A percentile compares a stretch with the other conserved stretches of the same genome.
Evolutionary conservation across 2,113 vertebrate species (phyloP).

Genomic region (Pogona vitticeps): DNA sequence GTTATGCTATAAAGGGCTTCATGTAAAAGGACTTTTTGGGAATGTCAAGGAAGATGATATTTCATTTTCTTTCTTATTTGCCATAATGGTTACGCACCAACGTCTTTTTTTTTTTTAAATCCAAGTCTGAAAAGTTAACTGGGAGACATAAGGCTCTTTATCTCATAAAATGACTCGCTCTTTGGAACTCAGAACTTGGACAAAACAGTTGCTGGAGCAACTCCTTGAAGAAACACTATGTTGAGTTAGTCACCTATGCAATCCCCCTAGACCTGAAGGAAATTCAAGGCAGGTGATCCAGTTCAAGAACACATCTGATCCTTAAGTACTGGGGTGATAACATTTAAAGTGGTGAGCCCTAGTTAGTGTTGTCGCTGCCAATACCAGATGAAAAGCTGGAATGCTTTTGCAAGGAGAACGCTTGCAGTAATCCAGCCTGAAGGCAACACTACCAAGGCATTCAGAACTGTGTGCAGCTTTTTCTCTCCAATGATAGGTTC

Average conservation of each 20-base stretch:
- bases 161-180: background rate
- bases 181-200: background rate
- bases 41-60: constrained; percentile 27
- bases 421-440: background rate
- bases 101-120: background rate
- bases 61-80: constrained; percentile 24
- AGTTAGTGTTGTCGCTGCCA: too few species aligned
- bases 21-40: constrained; percentile 6
- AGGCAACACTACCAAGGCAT: background rate
- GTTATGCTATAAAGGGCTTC: constrained; percentile 20
- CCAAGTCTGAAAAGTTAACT: background rate
- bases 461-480: background rate
- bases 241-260: background rate
- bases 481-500: background rate
- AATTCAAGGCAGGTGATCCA: background rate
- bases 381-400: background rate
- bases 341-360: too few species aligned
- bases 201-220: background rate
- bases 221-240: background rate
- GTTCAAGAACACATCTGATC: background rate
- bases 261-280: background rate
- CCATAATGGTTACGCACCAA: background rate
- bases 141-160: background rate
- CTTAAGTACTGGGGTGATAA: too few species aligned
- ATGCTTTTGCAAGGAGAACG: background rate